Percentiles rank a stretch among this genome's conserved stretches.
These are phyloP conservation scores for Yponomeuta sedellus DNA, from an alignment of 2,888 invertebrate species.

Conservation along the genomic window DNA sequence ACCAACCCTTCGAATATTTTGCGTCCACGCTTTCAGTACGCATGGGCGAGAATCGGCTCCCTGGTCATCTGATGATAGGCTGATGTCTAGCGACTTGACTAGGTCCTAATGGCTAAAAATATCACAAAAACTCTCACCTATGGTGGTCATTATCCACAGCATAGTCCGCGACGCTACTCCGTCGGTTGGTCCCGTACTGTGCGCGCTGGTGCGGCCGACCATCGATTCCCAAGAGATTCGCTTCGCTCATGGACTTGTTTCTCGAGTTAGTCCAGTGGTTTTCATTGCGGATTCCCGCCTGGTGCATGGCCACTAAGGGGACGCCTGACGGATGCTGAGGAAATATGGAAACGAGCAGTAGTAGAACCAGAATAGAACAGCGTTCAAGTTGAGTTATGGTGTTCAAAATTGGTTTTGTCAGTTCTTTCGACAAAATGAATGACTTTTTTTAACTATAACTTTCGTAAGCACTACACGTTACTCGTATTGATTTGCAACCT, in stretches of 20 bases:
- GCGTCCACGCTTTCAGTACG: no score
- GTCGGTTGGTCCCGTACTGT: conserved; percentile 59
- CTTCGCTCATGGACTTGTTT: conserved; percentile 89
- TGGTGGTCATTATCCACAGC: conserved; percentile 74
- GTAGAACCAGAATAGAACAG: no score
- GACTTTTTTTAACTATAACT: no score
- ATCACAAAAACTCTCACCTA: conserved; percentile 43
- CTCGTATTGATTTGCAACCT: no score
- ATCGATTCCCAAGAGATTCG: conserved; percentile 84
- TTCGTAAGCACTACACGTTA: no score
- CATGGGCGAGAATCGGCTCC: no score
- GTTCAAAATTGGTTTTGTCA: no score
- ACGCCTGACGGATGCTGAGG: conserved; percentile 62
- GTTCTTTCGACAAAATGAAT: no score
- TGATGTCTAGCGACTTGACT: neutral
- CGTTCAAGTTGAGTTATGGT: no score
- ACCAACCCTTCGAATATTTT: no score
- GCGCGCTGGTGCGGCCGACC: conserved; percentile 59
- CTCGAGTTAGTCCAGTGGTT: conserved; percentile 60
- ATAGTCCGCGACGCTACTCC: conserved; percentile 78
- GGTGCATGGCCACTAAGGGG: conserved; percentile 82
- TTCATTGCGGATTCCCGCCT: conserved; percentile 80
- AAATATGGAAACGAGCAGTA: neutral
- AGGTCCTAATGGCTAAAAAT: neutral
- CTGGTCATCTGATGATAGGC: no score